A percentile compares a stretch with the other conserved stretches of the same genome.
phyloP scores from a whole-genome alignment of 2,797 vertebrate species.

The Muraenolepis orangiensis region DNA sequence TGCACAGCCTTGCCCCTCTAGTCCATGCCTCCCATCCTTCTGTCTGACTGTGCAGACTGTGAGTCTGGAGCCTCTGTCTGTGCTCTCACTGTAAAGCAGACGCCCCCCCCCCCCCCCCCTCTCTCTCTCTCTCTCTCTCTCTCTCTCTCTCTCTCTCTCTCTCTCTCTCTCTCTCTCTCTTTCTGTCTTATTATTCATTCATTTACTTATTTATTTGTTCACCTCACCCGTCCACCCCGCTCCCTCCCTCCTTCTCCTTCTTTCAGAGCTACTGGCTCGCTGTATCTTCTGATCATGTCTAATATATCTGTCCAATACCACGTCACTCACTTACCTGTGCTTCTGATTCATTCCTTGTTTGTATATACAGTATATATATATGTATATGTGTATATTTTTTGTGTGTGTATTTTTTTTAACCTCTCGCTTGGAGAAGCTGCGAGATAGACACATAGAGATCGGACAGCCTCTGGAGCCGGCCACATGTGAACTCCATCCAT shows the following conservation, averaged over 20 bases:
- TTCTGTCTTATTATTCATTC: constrained; percentile 11
- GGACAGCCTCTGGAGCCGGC: constrained; percentile 38
- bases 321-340: too few species aligned
- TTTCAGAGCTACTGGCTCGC: background rate
- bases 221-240: constrained; percentile 1
- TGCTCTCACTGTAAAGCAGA: constrained; percentile 60
- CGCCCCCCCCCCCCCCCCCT: constrained; percentile 25
- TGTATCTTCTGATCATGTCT: constrained; percentile 5
- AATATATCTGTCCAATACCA: too few species aligned
- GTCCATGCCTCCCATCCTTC: constrained; percentile 40
- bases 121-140: constrained; percentile 36
- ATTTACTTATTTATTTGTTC: background rate
- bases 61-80: constrained; percentile 50
- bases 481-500: constrained; percentile 55
- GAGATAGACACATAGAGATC: constrained; percentile 48
- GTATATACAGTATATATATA: too few species aligned
- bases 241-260: constrained; percentile 21
- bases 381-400: background rate
- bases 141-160: constrained; percentile 31
- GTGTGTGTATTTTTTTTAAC: constrained; percentile 11
- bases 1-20: constrained; percentile 24
- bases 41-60: constrained; percentile 33
- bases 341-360: too few species aligned
- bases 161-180: constrained; percentile 16
- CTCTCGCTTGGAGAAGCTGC: constrained; percentile 53